phyloP scores from a whole-genome alignment of 2,113 vertebrate genomes.

The Elachura formosa region DNA sequence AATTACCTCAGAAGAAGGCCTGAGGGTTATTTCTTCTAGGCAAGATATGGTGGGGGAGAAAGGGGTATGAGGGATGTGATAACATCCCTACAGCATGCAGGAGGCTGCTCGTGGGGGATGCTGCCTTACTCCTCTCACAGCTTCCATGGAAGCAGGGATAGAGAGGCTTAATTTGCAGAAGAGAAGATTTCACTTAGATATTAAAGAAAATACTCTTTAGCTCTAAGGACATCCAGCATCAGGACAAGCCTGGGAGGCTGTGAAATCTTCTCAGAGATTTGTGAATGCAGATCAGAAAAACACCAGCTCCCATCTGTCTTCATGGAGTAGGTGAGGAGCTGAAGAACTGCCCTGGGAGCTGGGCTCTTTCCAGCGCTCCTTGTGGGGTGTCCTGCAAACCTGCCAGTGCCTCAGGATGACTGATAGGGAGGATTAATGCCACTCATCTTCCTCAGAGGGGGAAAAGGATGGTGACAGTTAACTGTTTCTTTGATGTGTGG shows the following conservation, averaged over 20 bases:
- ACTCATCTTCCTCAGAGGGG: neutral
- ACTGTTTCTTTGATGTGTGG: neutral
- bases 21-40: neutral
- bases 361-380: neutral
- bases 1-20: neutral
- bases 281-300: neutral
- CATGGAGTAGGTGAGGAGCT: neutral
- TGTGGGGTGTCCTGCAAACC: neutral
- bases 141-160: neutral
- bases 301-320: neutral
- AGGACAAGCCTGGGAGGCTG: neutral
- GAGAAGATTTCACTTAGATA: neutral
- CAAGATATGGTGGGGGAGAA: neutral
- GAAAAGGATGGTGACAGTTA: neutral
- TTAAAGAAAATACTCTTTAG: neutral
- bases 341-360: neutral
- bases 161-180: conserved; percentile 1
- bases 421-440: neutral
- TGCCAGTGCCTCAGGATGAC: neutral
- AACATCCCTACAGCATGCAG: neutral
- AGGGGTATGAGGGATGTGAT: neutral
- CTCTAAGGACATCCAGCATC: neutral
- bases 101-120: neutral
- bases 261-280: neutral
- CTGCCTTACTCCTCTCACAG: neutral